These are phyloP conservation scores for Bujurquina vittata DNA, from an alignment of 2,113 vertebrate species.

Conservation along the genomic window DNA sequence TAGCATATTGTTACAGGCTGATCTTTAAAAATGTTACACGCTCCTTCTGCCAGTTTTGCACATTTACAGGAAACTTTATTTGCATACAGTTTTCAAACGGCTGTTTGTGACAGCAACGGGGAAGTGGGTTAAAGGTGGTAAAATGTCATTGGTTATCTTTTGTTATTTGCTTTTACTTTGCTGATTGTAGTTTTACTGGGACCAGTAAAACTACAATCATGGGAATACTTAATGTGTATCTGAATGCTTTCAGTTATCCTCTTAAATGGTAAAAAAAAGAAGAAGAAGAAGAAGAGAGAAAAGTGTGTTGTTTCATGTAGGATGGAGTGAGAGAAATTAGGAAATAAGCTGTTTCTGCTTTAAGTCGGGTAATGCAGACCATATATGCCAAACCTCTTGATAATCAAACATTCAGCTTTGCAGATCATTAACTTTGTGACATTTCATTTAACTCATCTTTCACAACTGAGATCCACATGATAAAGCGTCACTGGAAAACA, in stretches of 20 bases:
- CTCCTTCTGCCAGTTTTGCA: neutral
- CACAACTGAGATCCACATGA: conserved; percentile 1
- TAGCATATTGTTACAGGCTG: neutral
- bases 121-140: conserved; percentile 16
- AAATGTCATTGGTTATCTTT: conserved; percentile 25
- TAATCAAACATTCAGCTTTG: neutral
- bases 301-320: neutral
- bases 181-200: neutral
- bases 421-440: neutral
- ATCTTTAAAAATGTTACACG: neutral
- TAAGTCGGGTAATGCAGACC: neutral
- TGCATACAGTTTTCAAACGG: conserved; percentile 41
- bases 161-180: neutral
- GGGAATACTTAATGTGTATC: neutral
- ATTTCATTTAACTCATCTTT: neutral
- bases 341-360: conserved; percentile 21
- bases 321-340: neutral
- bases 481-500: conserved; percentile 4
- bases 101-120: conserved; percentile 11
- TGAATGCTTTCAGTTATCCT: neutral
- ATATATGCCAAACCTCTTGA: neutral
- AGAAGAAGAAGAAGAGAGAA: neutral
- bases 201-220: neutral
- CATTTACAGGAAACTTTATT: conserved; percentile 44
- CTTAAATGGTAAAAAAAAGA: neutral